phyloP scores from a whole-genome alignment of 1,140 invertebrate species.

The Paraescarpia echinospica region DNA sequence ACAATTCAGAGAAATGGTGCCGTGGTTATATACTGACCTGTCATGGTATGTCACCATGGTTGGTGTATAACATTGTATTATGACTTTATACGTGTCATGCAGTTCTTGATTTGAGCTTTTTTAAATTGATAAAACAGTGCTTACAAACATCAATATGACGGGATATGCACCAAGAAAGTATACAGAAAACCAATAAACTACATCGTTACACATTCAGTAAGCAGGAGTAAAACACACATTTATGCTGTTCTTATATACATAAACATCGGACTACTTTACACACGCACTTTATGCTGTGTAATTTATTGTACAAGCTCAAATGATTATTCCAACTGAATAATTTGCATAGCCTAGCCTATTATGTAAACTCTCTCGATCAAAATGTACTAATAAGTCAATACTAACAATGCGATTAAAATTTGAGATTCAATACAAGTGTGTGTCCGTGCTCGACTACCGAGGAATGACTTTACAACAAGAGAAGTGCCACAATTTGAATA shows the following conservation, averaged over 20 bases:
- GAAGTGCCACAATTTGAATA: background rate
- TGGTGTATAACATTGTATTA: background rate
- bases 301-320: background rate
- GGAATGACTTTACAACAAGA: background rate
- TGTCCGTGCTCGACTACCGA: background rate
- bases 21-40: background rate
- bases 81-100: too few species aligned
- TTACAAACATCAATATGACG: background rate
- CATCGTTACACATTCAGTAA: background rate
- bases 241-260: background rate
- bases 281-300: background rate
- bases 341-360: background rate
- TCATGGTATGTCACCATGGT: background rate
- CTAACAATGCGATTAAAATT: background rate
- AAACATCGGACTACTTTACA: background rate
- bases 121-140: background rate
- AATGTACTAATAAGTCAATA: background rate
- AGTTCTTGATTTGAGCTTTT: background rate
- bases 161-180: background rate
- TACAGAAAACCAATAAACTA: background rate
- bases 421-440: too few species aligned
- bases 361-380: background rate
- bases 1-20: background rate
- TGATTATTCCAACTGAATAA: background rate
- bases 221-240: background rate